Base-by-base conservation (phyloP, 2,797 vertebrate species). In the Anguilla anguilla region DNA sequence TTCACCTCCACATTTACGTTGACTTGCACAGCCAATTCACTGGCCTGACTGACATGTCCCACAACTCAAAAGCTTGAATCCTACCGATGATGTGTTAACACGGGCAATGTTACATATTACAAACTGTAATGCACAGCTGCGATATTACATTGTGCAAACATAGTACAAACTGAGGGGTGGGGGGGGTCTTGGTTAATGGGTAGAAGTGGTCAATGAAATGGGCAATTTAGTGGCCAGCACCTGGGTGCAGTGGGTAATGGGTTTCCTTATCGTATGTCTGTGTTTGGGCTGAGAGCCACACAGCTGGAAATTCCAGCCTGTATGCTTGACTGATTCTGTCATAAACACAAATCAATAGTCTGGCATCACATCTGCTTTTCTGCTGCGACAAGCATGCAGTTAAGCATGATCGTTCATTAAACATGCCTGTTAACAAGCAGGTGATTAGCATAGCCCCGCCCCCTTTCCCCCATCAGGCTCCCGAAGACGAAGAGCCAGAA, bases 321-420 rank as follows among this genome's bases (percentile, higher is more conserved):
- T 22, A 49, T 3, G 15, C 77, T 83, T 55, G n/a, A 84, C 83
- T 84, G 83, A 57, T 51, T 51, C 82, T 53, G 25, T 83, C 46
- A n/a, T 55, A 55, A 59, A 55, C 51, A 28, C 83, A 57, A 84
- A 81, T 81, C 39, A 81, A 81, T 81, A 81, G 77, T 13, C 72
- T 39, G 72, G 72, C 72, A 17, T 39, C 11, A 15, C 77, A 49
- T 81, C 77, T 81, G 43, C 43, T 81, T 81, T 81, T 81, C 77
- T 49, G 77, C 77, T 46, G 43, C 17, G 77, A 28, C 39, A n/a
- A 81, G 43, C 22, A 11, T 49, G 77, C 77, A 11, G 43, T 81
- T 81, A 81, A 81, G 77, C 17, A 81, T 81, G 77, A 81, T 25
- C 39, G 9, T 81, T 49, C 39, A 81, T 81, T 81, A 81, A 81